Evolutionary conservation across 2,888 invertebrate species (phyloP).

Genomic region (Sclerodermus sp.): DNA sequence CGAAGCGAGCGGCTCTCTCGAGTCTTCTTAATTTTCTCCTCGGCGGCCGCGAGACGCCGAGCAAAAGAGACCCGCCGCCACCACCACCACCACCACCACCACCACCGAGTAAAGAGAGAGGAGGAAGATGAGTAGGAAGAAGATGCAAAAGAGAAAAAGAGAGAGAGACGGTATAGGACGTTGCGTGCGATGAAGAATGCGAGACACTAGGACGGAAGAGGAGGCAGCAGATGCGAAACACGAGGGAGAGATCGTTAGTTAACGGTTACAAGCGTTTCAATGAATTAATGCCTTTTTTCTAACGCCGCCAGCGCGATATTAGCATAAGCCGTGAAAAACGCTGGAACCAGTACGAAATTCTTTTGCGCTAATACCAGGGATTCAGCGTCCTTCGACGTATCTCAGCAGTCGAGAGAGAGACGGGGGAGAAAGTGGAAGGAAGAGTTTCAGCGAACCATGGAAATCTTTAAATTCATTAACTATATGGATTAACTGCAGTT

Average conservation of each 20-base stretch:
- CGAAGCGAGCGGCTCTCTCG: constrained; percentile 10
- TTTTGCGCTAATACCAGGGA: too few species aligned
- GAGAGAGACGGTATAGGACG: constrained; percentile 3
- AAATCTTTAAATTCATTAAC: too few species aligned
- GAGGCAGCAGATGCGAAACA: constrained; percentile 5
- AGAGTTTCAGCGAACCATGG: background rate
- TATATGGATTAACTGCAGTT: too few species aligned
- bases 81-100: too few species aligned
- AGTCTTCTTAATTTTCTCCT: constrained; percentile 33
- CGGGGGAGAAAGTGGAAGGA: constrained; percentile 7
- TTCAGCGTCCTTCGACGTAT: too few species aligned
- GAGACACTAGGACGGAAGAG: constrained; percentile 5
- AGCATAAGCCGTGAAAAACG: background rate
- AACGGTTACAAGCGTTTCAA: background rate
- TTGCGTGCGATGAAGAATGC: constrained; percentile 5
- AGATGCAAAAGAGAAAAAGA: constrained; percentile 4
- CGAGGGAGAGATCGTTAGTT: background rate
- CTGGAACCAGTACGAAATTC: too few species aligned
- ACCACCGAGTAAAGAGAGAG: background rate
- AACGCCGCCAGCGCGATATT: background rate
- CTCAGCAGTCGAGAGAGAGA: constrained; percentile 7
- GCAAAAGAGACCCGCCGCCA: background rate
- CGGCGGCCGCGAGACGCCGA: constrained; percentile 17
- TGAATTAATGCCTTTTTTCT: too few species aligned
- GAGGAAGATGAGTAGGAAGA: too few species aligned